These are phyloP conservation scores for Pteria penguin DNA, from an alignment of 2,888 invertebrate species.

Conservation along the genomic window DNA sequence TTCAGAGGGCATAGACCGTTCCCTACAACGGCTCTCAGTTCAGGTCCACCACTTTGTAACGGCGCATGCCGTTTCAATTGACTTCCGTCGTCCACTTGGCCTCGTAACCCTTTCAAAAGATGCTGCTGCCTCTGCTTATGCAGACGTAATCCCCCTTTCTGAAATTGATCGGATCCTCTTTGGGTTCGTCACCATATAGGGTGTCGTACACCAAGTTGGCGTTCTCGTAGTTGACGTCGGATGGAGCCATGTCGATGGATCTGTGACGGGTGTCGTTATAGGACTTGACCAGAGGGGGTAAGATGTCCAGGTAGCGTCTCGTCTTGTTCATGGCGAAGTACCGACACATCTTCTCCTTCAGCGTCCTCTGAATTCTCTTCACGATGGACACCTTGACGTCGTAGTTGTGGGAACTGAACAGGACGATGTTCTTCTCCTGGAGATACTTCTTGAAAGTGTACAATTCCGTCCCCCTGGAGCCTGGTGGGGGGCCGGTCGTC, in stretches of 20 bases:
- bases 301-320: conserved; percentile 9
- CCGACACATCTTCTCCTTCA: too few relatives aligned
- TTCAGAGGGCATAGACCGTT: too few relatives aligned
- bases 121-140: conserved; percentile 23
- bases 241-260: conserved; percentile 9
- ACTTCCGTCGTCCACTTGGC: conserved; percentile 48
- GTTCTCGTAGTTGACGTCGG: conserved; percentile 39
- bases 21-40: conserved; percentile 30
- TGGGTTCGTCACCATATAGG: conserved; percentile 17
- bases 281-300: conserved; percentile 19
- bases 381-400: too few relatives aligned
- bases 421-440: too few relatives aligned
- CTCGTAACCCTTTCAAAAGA: conserved; percentile 48
- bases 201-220: conserved; percentile 30
- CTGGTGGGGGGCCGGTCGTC: too few relatives aligned
- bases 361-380: too few relatives aligned
- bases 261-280: conserved; percentile 32
- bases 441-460: too few relatives aligned
- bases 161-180: too few relatives aligned
- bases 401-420: too few relatives aligned
- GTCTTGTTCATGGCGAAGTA: conserved; percentile 21
- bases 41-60: conserved; percentile 7
- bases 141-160: conserved; percentile 40
- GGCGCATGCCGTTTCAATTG: not conserved
- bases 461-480: conserved; percentile 24